Conservation (phyloP, 2,888 invertebrate genomes). For the Capitulum mitella region DNA sequence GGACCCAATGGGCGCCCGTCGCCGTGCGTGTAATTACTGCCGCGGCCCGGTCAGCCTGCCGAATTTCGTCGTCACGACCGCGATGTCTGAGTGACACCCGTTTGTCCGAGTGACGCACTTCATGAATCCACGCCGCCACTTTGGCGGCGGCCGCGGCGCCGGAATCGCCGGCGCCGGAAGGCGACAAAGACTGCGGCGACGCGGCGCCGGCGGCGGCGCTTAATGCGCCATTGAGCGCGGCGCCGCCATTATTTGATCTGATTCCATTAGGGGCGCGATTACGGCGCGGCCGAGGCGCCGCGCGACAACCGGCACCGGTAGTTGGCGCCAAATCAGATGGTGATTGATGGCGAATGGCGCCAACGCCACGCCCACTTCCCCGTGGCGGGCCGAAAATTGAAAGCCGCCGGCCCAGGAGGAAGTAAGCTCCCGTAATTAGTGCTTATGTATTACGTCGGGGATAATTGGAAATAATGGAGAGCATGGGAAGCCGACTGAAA, state of each 20-base stretch:
- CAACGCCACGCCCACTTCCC: not conserved
- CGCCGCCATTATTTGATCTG: slow-evolving; percentile 8
- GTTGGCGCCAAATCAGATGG: slow-evolving; percentile 1
- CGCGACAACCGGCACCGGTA: not conserved
- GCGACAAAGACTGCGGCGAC: not conserved
- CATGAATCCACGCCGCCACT: not conserved
- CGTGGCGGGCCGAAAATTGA: not conserved
- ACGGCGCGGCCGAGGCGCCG: not conserved
- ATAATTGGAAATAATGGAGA: slow-evolving; percentile 21
- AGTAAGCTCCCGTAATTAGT: slow-evolving; percentile 12
- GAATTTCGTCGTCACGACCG: not conserved
- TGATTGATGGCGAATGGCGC: slow-evolving; percentile 19
- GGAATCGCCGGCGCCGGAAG: not conserved
- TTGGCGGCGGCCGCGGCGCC: not conserved
- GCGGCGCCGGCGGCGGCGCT: not conserved
- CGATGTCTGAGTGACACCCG: not conserved
- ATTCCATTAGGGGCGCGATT: not conserved
- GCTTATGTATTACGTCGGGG: slow-evolving; percentile 20
- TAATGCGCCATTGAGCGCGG: not conserved
- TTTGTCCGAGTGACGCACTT: not conserved
- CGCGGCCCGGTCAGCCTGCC: not conserved
- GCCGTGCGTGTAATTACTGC: not conserved
- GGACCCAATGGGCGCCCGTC: not conserved
- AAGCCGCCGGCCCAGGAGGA: not conserved
- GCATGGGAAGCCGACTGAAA: not conserved